phyloP scores from a whole-genome alignment of 2,113 vertebrate genomes.

The Mellivora capensis region DNA sequence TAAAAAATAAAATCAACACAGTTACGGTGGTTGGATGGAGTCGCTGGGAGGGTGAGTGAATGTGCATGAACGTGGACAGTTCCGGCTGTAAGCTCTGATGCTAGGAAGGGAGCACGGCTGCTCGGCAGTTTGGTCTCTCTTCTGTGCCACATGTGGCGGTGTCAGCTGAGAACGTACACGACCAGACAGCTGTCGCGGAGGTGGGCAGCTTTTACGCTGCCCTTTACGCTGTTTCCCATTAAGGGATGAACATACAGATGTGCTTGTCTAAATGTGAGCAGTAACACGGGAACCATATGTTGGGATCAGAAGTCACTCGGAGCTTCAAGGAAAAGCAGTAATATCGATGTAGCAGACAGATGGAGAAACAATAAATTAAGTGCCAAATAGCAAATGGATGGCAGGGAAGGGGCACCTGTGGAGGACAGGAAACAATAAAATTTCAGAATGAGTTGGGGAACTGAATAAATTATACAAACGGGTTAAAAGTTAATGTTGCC shows the following conservation, averaged over 20 bases:
- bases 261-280: neutral
- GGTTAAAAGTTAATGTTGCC: neutral
- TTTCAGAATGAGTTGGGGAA: neutral
- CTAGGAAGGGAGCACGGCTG: fast-evolving
- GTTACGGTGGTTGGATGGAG: neutral
- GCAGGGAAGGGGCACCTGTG: neutral
- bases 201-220: neutral
- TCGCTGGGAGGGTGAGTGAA: neutral
- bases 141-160: neutral
- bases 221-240: neutral
- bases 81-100: neutral
- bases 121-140: neutral
- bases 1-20: neutral
- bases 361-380: slow-evolving; percentile 35
- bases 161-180: neutral
- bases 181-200: neutral
- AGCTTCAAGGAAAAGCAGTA: slow-evolving; percentile 2
- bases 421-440: slow-evolving; percentile 37
- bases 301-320: neutral
- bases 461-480: neutral
- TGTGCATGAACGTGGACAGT: too few species aligned
- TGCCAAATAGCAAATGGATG: neutral
- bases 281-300: slow-evolving; percentile 6
- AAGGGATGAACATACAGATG: neutral
- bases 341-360: slow-evolving; percentile 3